Conservation (phyloP, 1,140 invertebrate species). For the Linepithema humile region DNA sequence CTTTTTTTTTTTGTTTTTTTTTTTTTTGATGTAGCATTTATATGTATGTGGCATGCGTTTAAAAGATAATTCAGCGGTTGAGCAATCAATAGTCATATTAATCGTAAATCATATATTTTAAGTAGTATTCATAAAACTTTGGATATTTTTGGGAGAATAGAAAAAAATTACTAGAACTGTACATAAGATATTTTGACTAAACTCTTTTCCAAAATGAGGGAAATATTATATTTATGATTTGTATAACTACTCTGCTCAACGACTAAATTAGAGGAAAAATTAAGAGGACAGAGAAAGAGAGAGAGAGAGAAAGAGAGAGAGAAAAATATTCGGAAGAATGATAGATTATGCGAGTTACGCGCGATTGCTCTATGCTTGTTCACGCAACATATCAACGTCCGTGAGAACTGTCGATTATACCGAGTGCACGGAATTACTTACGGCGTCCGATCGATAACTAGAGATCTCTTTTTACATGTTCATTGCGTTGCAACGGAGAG, state of each 20-base stretch:
- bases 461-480: slow-evolving; percentile 54
- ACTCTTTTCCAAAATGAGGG: background rate
- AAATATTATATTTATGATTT: background rate
- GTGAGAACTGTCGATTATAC: slow-evolving; percentile 40
- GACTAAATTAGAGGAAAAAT: slow-evolving; percentile 18
- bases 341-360: slow-evolving; percentile 23
- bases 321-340: slow-evolving; percentile 12
- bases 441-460: slow-evolving; percentile 51
- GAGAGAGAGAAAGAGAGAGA: no score
- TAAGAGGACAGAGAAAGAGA: background rate
- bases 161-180: background rate
- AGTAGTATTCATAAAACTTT: background rate
- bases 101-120: background rate
- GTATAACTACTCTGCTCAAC: slow-evolving; percentile 9
- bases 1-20: no score
- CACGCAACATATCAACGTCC: slow-evolving; percentile 13
- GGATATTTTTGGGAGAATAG: background rate
- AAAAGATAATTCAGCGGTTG: slow-evolving; percentile 1
- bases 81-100: background rate
- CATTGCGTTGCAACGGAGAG: slow-evolving; percentile 41
- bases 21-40: background rate
- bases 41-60: background rate
- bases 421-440: slow-evolving; percentile 53
- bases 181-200: background rate
- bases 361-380: background rate